Evolutionary conservation across 2,113 vertebrate genomes (phyloP).

Genomic region (Nothobranchius kuhntae): DNA sequence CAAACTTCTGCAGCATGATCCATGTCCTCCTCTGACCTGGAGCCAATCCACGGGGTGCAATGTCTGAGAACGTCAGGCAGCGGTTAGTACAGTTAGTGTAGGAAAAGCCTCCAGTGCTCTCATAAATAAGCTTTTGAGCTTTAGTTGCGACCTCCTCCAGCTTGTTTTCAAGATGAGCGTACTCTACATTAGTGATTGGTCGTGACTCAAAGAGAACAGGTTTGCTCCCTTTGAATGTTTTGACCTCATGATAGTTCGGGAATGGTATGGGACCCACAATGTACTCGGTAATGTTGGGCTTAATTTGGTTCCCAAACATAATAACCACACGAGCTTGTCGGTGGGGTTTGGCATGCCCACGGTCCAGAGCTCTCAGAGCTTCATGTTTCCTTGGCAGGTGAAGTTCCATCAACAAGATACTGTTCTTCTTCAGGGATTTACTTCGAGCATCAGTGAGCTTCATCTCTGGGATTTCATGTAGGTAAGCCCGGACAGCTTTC

Average conservation of each 20-base stretch:
- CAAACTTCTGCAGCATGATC: conserved; percentile 85
- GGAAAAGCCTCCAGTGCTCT: conserved; percentile 80
- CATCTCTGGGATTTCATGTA: conserved; percentile 78
- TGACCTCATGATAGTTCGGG: conserved; percentile 70
- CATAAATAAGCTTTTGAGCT: conserved; percentile 77
- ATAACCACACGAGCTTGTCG: conserved; percentile 85
- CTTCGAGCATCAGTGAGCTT: conserved; percentile 58
- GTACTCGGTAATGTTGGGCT: conserved; percentile 86
- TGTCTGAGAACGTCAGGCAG: conserved; percentile 86
- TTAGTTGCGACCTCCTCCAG: conserved; percentile 65
- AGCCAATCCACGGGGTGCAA: conserved; percentile 83
- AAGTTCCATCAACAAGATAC: conserved; percentile 87
- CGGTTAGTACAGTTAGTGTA: conserved; percentile 75
- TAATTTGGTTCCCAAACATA: conserved; percentile 82
- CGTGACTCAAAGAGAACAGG: conserved; percentile 76
- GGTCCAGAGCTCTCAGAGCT: conserved; percentile 82
- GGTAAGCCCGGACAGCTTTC: conserved; percentile 77
- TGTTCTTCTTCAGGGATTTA: conserved; percentile 81
- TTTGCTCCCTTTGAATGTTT: conserved; percentile 45
- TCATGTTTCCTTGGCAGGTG: conserved; percentile 82
- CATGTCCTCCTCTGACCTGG: conserved; percentile 85
- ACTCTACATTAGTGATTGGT: conserved; percentile 78
- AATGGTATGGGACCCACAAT: conserved; percentile 83
- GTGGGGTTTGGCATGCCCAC: conserved; percentile 66
- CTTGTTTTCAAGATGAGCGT: conserved; percentile 54